These are phyloP conservation scores for Gastracanthus pulcherrimus DNA, from an alignment of 2,888 invertebrate species.

Conservation along the genomic window DNA sequence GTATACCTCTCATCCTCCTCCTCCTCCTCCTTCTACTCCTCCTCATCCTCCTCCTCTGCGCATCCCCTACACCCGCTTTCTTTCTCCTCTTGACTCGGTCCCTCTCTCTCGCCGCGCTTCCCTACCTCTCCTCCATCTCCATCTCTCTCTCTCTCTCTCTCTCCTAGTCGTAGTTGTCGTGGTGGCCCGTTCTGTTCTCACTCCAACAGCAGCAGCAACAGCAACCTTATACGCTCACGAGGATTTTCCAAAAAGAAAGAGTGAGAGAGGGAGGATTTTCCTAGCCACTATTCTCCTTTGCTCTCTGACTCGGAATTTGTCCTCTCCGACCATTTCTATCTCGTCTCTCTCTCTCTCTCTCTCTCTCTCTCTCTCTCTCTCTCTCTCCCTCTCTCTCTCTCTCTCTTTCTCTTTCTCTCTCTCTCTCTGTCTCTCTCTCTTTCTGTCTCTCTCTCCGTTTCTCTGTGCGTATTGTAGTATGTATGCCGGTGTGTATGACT, in stretches of 20 bases:
- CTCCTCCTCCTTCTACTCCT: slow-evolving; percentile 28
- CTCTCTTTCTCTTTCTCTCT: too few species aligned
- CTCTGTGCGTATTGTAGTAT: not conserved
- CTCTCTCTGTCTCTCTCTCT: too few species aligned
- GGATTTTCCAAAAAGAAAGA: not conserved
- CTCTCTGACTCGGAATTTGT: slow-evolving; percentile 19
- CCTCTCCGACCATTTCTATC: not conserved
- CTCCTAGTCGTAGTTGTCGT: slow-evolving; percentile 1
- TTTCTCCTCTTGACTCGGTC: slow-evolving; percentile 22
- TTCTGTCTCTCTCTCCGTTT: not conserved
- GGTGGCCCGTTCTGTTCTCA: not conserved
- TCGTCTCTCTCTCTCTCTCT: slow-evolving; percentile 1
- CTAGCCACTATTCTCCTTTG: not conserved
- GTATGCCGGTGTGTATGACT: not conserved
- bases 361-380: too few species aligned
- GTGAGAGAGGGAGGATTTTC: not conserved
- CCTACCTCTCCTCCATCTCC: not conserved
- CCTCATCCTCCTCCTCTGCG: not conserved
- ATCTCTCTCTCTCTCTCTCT: not conserved
- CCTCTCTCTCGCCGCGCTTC: slow-evolving; percentile 15
- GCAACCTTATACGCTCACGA: not conserved
- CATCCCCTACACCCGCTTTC: slow-evolving; percentile 4
- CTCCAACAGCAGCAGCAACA: not conserved
- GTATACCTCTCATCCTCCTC: slow-evolving; percentile 74
- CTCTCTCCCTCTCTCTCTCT: too few species aligned